A percentile compares a stretch with the other conserved stretches of the same genome.
Conservation (phyloP, 2,797 vertebrate species). For the Hippocampus kuda region DNA sequence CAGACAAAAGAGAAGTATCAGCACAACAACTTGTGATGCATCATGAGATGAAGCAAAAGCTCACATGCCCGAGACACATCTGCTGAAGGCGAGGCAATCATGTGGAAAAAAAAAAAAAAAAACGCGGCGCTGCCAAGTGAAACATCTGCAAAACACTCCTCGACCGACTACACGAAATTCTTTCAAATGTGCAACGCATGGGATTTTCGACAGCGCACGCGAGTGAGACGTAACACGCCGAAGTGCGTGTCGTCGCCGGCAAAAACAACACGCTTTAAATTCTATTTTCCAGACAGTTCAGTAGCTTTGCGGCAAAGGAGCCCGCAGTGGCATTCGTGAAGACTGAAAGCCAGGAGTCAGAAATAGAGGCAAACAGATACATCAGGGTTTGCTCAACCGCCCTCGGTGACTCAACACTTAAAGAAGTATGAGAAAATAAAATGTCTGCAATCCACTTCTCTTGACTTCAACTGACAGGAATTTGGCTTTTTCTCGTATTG, state of each 20-base stretch:
- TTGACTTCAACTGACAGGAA: not conserved
- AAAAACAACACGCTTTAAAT: not conserved
- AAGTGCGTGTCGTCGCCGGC: not conserved
- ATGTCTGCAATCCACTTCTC: not conserved
- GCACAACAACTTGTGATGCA: conserved; percentile 15
- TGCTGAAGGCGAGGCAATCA: conserved; percentile 7
- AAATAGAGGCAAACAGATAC: conserved; percentile 3
- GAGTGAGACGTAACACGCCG: not conserved
- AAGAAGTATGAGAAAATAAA: not conserved
- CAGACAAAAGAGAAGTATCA: not conserved
- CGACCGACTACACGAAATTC: not conserved
- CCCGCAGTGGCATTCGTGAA: not conserved
- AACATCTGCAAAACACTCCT: conserved; percentile 1
- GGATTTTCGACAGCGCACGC: not conserved
- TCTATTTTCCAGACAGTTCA: not conserved
- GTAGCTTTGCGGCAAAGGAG: not conserved
- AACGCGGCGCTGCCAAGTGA: not conserved
- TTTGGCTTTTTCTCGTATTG: too few relatives aligned
- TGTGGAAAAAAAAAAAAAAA: not conserved
- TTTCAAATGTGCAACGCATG: not conserved
- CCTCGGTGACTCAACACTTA: not conserved
- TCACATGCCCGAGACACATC: conserved; percentile 22
- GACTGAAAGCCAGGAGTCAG: conserved; percentile 3
- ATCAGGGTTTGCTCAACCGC: not conserved
- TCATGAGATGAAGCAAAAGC: conserved; percentile 20